Conservation (phyloP, 2,888 invertebrate genomes). For the Ecliptopera silaceata region DNA sequence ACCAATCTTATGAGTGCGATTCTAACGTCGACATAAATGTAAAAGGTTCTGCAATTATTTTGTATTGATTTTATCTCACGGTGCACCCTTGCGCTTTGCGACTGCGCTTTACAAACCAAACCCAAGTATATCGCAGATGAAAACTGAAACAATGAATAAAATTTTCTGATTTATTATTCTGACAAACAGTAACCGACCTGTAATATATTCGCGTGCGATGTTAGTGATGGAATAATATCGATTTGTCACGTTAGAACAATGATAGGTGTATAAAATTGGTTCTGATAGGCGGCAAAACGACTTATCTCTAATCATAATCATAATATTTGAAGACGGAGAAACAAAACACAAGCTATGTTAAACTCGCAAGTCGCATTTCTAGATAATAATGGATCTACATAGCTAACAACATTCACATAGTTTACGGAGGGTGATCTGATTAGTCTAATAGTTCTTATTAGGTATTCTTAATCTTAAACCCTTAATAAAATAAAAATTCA, state of each 20-base stretch:
- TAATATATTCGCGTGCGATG: neutral
- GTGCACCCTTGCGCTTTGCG: slow-evolving; percentile 21
- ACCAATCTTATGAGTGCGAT: slow-evolving; percentile 1
- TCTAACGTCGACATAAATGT: neutral
- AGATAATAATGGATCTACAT: slow-evolving; percentile 1
- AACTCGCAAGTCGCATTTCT: slow-evolving; percentile 10
- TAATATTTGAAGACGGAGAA: slow-evolving; percentile 23
- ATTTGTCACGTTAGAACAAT: no score
- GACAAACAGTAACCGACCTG: neutral
- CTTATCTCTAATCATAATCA: slow-evolving; percentile 8
- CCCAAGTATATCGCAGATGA: neutral
- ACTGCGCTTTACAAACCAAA: slow-evolving; percentile 17
- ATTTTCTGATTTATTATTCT: slow-evolving; percentile 1
- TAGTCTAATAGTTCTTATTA: neutral
- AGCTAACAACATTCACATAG: neutral
- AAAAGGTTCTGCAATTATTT: slow-evolving; percentile 1
- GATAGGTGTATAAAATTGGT: no score
- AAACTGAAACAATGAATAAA: slow-evolving; percentile 27
- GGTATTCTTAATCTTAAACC: neutral
- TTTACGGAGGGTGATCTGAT: neutral
- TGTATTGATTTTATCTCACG: slow-evolving; percentile 23
- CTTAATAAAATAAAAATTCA: neutral
- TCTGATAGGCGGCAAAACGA: neutral
- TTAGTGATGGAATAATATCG: neutral
- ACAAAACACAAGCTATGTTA: slow-evolving; percentile 19